Base-by-base conservation (phyloP, 2,888 invertebrate genomes). In the Gibbula magus region DNA sequence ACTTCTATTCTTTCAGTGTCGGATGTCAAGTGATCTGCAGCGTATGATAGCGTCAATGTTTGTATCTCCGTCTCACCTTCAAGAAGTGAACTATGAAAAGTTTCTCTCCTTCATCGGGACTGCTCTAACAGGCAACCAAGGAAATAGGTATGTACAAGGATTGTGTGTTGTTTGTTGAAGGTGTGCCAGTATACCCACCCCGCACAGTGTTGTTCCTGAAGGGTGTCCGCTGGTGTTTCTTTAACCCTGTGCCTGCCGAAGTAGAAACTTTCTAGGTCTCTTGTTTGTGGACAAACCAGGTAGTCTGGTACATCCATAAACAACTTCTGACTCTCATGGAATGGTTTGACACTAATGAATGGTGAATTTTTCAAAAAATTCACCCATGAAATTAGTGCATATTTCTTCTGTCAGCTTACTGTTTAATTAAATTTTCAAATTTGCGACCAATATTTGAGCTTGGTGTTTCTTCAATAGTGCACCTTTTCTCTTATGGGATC, bases 41-140 rank as follows among this genome's bases (percentile, higher is more conserved):
- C 84, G 89, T 32, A 75, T 91, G 52, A 79, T 88, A 16, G 88
- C 90, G 7, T 88, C 88, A 32, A 81, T 89, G 83, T 91, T 89
- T 86, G 88, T 92, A 18, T 85, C 87, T 35, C 80, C 85, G 0
- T 79, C 83, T 54, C 80, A 86, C 18, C 87, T 86, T 7, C 87
- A 89, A 53, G 81, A 83, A 39, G 88, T 91, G 35, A 91, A 92
- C 81, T 92, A 92, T 78, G 91, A 92, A 82, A 89, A 89, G 74
- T 82, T 90, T 20, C 79, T 91, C 3, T 88, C 89, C 1, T 91
- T 90, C 79, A 81, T 92, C 22, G 88, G 88, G 2, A 83, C 86
- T 20, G 87, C 88, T 16, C 70, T 87, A 32, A 82, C 86, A 39
- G 67, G 84, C 51, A 82, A 79, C 5, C 84, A 75, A 35, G 84